Conservation (phyloP, 37 sponge, comb jelly and placozoan species). For the Oopsacas minuta region DNA sequence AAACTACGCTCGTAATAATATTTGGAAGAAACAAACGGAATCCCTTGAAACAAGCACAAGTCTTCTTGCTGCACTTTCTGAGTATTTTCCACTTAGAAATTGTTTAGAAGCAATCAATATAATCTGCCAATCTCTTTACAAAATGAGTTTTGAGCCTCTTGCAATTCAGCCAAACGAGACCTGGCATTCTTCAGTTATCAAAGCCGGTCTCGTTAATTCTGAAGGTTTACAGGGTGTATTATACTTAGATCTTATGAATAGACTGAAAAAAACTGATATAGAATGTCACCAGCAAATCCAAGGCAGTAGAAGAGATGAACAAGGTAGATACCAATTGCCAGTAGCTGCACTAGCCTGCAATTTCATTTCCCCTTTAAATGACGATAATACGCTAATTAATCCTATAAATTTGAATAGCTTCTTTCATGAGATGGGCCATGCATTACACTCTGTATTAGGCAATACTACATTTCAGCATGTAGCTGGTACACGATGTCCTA, state of each 20-base stretch:
- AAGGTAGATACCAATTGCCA: constrained; percentile 51
- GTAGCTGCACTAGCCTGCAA: constrained; percentile 56
- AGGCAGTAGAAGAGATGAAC: constrained; percentile 32
- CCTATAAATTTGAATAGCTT: constrained; percentile 55
- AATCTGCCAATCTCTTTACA: constrained; percentile 42
- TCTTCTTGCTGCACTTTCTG: background rate
- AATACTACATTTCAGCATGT: constrained; percentile 73
- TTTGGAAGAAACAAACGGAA: background rate
- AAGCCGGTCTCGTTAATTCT: constrained; percentile 45
- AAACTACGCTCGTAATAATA: constrained; percentile 8
- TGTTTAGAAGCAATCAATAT: constrained; percentile 44
- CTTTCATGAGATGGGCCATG: constrained; percentile 96
- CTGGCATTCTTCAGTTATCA: constrained; percentile 45
- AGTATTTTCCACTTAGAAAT: constrained; percentile 39
- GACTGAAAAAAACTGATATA: constrained; percentile 28
- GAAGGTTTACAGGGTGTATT: constrained; percentile 49
- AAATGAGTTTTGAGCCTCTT: constrained; percentile 30
- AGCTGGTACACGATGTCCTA: constrained; percentile 81
- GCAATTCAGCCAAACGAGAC: constrained; percentile 33
- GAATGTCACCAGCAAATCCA: constrained; percentile 76
- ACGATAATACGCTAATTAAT: constrained; percentile 27
- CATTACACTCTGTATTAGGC: constrained; percentile 77
- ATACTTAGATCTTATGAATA: constrained; percentile 45
- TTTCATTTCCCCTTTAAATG: constrained; percentile 1
- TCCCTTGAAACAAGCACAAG: background rate